Evolutionary conservation across 2,888 invertebrate genomes (phyloP), one percentile per base, ranked within the genome.

Genomic region (Rotaria macrura): DNA sequence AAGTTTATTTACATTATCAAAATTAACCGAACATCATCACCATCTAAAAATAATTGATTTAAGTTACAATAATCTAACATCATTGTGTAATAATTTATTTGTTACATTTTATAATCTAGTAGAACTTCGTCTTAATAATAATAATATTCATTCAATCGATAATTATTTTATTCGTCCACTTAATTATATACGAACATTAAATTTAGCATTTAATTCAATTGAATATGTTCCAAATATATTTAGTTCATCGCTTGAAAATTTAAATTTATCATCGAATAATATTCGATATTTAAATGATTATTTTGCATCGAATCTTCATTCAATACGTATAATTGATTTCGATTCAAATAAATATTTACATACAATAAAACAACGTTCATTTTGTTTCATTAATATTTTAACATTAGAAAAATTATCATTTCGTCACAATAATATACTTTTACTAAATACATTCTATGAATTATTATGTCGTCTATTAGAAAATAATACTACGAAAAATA

Each of bases 1-100:
- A 79, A 79, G 79, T 79, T 23, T 79, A n/a, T 79, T 43, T 43
- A 79, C 79, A 79, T 43, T 79, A 79, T 17, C 5, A n/a, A 79
- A 79, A 79, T 79, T 79, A 79, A 40, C 9, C 17, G 14, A 10
- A 10, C 9, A 9, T 25, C 79, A 79, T 43, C 25, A 20, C 43
- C 20, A 38, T 25, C 2, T 79, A 43, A 43, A 79, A 79, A 25
- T 79, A 25, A 17, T 79, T 25, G 79, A 79, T 79, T 43, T 79
- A 40, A 79, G 79, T 79, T 12, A 25, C 25, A 79, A 79, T 79
- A 79, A 79, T 79, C 12, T 79, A 79, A 79, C 79, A 25, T 14
- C 43, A 43, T 38, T 79, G n/a, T 79, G 79, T 79, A 12, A 79
- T 43, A n/a, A n/a, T 43, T 79, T 79, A 79, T 79, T 79, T 43